phyloP scores from a whole-genome alignment of 2,888 invertebrate genomes.

The Erebia palarica region DNA sequence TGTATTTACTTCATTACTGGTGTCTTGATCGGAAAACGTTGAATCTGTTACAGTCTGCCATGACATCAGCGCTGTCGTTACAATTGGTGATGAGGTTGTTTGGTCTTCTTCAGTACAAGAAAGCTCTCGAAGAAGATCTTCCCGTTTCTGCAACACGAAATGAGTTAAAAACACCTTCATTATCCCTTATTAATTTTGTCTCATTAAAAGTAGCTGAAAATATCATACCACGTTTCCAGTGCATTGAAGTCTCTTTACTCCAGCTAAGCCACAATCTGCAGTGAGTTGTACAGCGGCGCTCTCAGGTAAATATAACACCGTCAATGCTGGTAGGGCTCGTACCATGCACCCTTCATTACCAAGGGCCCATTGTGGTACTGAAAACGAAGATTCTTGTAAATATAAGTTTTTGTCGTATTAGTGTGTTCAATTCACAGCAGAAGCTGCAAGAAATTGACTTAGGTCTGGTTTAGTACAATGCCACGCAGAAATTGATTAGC shows the following conservation, averaged over 20 bases:
- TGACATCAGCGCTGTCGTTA: constrained; percentile 50
- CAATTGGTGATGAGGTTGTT: constrained; percentile 52
- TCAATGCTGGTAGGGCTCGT: constrained; percentile 87
- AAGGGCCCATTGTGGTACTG: constrained; percentile 90
- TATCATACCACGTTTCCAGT: constrained; percentile 87
- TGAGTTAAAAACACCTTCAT: not conserved
- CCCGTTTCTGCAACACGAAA: constrained; percentile 79
- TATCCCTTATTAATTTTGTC: not conserved
- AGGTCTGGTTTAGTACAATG: not conserved
- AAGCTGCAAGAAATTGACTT: not conserved
- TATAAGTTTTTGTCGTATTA: not conserved
- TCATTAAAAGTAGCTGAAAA: not conserved
- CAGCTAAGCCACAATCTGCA: constrained; percentile 88
- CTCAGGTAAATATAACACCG: constrained; percentile 89
- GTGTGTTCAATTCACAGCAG: not conserved
- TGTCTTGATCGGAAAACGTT: constrained; percentile 57
- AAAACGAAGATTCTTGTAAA: constrained; percentile 19
- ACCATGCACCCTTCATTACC: constrained; percentile 86
- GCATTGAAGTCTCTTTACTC: constrained; percentile 87
- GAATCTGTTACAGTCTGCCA: constrained; percentile 54
- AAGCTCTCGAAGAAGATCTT: constrained; percentile 82
- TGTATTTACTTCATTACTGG: constrained; percentile 53
- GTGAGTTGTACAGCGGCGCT: constrained; percentile 89
- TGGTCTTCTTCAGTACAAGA: constrained; percentile 82
- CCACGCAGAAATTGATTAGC: too few relatives aligned